phyloP scores from a whole-genome alignment of 2,797 vertebrate genomes.

The Sebastiscus tertius region DNA sequence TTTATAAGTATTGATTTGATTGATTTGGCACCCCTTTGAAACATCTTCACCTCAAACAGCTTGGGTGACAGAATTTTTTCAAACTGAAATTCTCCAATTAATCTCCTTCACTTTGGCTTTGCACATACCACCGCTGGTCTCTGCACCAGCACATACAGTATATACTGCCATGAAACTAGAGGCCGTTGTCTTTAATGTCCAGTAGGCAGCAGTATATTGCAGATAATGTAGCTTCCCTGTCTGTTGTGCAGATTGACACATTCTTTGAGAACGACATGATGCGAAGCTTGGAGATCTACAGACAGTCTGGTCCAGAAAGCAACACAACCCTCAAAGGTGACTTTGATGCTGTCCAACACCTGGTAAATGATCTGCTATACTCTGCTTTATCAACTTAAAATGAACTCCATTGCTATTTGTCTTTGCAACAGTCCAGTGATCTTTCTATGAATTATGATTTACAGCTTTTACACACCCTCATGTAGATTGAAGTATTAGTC shows the following conservation, averaged over 20 bases:
- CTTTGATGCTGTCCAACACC: slow-evolving; percentile 70
- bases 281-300: slow-evolving; percentile 70
- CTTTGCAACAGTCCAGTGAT: background rate
- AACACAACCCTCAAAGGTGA: slow-evolving; percentile 67
- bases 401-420: background rate
- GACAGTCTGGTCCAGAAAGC: slow-evolving; percentile 22
- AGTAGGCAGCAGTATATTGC: background rate
- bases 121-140: background rate
- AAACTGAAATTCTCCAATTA: background rate
- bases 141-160: background rate
- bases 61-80: background rate
- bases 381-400: background rate
- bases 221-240: background rate
- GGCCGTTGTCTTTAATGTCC: background rate
- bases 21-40: background rate
- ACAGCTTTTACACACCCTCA: background rate
- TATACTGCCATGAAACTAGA: background rate
- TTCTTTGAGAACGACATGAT: slow-evolving; percentile 72
- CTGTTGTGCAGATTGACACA: slow-evolving; percentile 63
- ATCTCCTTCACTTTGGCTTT: background rate
- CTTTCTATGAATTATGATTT: background rate
- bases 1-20: background rate
- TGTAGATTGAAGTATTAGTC: background rate
- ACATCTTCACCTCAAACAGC: background rate
- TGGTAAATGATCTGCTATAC: slow-evolving; percentile 41